Base-by-base conservation (phyloP, 2,888 invertebrate genomes). In the Drosophila tripunctata region DNA sequence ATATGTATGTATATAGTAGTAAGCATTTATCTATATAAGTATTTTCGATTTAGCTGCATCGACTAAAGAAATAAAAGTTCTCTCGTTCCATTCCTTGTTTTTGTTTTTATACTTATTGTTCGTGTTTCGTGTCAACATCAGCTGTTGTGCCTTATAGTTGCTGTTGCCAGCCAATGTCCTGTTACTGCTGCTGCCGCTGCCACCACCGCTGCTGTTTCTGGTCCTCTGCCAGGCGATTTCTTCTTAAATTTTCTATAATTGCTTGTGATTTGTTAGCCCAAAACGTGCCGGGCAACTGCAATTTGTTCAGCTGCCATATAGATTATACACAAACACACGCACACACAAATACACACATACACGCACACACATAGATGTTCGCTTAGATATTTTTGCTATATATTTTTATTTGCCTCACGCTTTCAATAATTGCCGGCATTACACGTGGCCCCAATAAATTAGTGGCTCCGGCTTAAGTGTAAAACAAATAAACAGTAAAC, bases 221-320 rank as follows among this genome's bases (percentile, higher is more conserved):
- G 21, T 50, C 24, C 36, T 33, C 14, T 19, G 44, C 56, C 24
- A 14, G 56, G 67, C 77, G 67, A 79, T 79, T 81, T 73, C 83
- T 83, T 80, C 85, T 87, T 85, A 85, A 85, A 84, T 87, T 84
- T 84, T 84, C 83, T 84, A 84, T 84, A 84, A 84, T 84, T 87
- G 87, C 83, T 76, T 87, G 83, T 84, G 83, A 84, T 84, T 84
- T 84, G 83, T 84, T 84, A 74, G 82, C 79, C 79, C 58, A 78
- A 71, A 78, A 84, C 83, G 83, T 84, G 83, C 87, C 70, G 67
- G 67, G 72, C 85, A 84, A 87, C 73, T 84, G 85, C 87, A 84
- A 84, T 84, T 87, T 84, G 87, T 81, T 78, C 45, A 75, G 35
- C 44, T 52, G 50, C 71, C 63, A 54, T 62, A 69, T 44, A 69